Evolutionary conservation across 2,797 vertebrate species (phyloP), one percentile per base, ranked within the genome.

Genomic region (Hylomyscus alleni): DNA sequence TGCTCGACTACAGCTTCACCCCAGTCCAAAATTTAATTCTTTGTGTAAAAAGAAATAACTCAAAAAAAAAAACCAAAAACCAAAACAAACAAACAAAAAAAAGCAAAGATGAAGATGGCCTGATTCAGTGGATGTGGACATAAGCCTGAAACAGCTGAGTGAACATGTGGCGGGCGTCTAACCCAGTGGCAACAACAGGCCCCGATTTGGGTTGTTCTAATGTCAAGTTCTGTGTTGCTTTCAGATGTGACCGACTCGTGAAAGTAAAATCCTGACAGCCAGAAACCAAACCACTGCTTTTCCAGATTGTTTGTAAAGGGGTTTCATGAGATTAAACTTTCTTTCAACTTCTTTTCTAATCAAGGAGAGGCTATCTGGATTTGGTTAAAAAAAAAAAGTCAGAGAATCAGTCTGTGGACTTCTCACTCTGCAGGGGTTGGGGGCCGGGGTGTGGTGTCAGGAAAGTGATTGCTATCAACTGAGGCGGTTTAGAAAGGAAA

Each of bases 251-350:
- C 76, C 7, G 15, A 67, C 44, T 83, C 34, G 0, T 19, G 65
- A 62, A 72, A 84, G 82, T 20, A 37, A 58, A 95, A 14, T 34
- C 20, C n/a, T 14, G 0, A 37, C 52, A 73, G 73, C 73, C 22
- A 80, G 34, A 86, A 80, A 12, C 31, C 37, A 31, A 56, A 26
- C 31, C 20, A 17, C 1, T 47, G 37, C 67, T n/a, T 50, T 11
- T 56, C 34, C 69, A 62, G 62, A 26, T 44, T 93, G 83, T 91
- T 96, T 95, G 56, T 47, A 80, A 34, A 83, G 92, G 80, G 31
- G 44, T 4, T 96, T 85, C n/a, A 62, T 58, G 83, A 81, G 40
- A 93, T 76, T 72, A 85, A 82, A 62, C 82, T 96, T 50, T 62
- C n/a, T 67, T 88, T 90, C 40, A 56, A 11, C 50, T 87, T 72